These are phyloP conservation scores for Chloroceryle inda DNA, from an alignment of 2,797 vertebrate genomes.

Conservation along the genomic window DNA sequence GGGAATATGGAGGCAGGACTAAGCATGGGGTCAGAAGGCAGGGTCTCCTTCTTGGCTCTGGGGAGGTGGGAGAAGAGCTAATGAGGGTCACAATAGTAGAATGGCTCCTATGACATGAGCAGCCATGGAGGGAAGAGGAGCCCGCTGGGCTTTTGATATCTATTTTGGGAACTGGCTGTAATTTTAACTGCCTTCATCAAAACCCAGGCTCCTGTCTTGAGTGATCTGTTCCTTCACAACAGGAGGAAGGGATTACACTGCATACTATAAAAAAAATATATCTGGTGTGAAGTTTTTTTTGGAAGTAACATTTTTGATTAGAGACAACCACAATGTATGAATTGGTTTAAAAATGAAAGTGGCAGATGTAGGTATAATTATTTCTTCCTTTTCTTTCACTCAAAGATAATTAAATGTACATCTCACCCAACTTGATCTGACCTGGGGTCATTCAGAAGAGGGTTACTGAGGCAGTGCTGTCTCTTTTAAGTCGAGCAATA, in stretches of 20 bases:
- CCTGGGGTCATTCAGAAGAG: not conserved
- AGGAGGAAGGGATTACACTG: not conserved
- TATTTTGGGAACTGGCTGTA: conserved; percentile 3
- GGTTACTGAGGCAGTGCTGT: not conserved
- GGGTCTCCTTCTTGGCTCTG: not conserved
- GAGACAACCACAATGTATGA: not conserved
- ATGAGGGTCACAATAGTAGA: fast-evolving
- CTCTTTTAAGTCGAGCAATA: conserved; percentile 10
- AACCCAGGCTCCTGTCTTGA: not conserved
- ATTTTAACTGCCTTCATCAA: conserved; percentile 13
- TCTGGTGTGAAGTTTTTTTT: not conserved
- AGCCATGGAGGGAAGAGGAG: not conserved
- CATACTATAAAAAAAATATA: not conserved
- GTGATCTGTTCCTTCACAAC: not conserved
- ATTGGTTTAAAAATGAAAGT: not conserved
- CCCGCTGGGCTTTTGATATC: not conserved
- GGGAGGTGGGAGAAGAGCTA: not conserved
- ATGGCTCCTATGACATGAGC: not conserved
- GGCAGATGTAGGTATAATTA: not conserved
- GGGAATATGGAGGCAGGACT: not conserved
- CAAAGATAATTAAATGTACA: not conserved
- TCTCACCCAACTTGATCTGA: not conserved
- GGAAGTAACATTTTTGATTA: not conserved
- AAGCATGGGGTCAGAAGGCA: not conserved
- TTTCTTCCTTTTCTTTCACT: not conserved